Percentiles rank a stretch among this genome's conserved stretches.
These are phyloP conservation scores for Drosophila pallidifrons DNA, from an alignment of 1,140 invertebrate species.

Conservation along the genomic window DNA sequence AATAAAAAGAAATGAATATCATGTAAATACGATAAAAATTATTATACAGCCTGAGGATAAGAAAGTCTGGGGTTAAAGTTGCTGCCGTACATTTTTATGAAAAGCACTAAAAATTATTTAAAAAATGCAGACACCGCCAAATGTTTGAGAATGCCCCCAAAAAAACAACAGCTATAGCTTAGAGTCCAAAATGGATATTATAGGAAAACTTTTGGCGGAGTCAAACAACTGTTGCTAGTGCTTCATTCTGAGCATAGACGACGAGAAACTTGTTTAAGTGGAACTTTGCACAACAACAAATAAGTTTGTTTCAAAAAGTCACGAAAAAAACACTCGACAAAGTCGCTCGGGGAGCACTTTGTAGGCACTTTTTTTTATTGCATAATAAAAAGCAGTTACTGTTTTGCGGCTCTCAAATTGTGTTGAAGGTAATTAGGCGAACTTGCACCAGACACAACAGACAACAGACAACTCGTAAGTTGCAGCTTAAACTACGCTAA, in stretches of 20 bases:
- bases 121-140: background rate
- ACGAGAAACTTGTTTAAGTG: slow-evolving; percentile 12
- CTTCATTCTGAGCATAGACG: background rate
- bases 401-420: slow-evolving; percentile 1
- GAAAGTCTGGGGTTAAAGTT: too few species aligned
- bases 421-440: slow-evolving; percentile 19
- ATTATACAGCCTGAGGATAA: too few species aligned
- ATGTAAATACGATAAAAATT: too few species aligned
- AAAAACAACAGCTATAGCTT: background rate
- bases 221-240: background rate
- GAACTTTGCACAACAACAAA: slow-evolving; percentile 18
- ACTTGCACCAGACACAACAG: background rate
- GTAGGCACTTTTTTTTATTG: slow-evolving; percentile 65
- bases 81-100: too few species aligned
- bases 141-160: background rate
- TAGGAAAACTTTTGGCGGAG: background rate
- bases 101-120: background rate
- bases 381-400: slow-evolving; percentile 57
- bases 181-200: background rate
- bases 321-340: slow-evolving; percentile 19
- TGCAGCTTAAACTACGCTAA: slow-evolving; percentile 20
- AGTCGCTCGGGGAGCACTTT: slow-evolving; percentile 28
- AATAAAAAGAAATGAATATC: too few species aligned
- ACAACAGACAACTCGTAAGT: background rate
- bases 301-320: slow-evolving; percentile 29